Evolutionary conservation across 2,888 invertebrate genomes (phyloP), one percentile per base, ranked within the genome.

Genomic region (Hypselothyrea guttata): DNA sequence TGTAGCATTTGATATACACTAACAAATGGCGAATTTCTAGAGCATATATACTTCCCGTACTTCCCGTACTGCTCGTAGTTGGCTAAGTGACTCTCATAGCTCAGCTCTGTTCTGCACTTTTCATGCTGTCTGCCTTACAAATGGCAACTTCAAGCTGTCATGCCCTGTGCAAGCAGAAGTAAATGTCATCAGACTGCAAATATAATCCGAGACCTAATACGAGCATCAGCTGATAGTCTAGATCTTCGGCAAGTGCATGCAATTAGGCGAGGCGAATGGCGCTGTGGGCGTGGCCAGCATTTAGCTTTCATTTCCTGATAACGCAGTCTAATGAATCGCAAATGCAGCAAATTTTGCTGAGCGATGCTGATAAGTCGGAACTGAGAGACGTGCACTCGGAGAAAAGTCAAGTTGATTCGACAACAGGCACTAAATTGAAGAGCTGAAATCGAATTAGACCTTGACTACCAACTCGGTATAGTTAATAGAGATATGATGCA

Each of bases 271-370:
- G 16, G 45, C 37, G 7, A 45, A 22, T 38, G 8, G 30, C n/a
- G n/a, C n/a, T n/a, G n/a, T n/a, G n/a, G 49, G 48, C 48, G 68
- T 53, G 48, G 45, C 22, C 37, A 33, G 30, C 48, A 31, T 46
- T 51, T 49, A 41, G 55, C 35, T 41, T 40, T 18, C 12, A 27
- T 28, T 45, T 41, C 5, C 7, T 52, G 51, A 58, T 64, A 57
- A 34, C 37, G 13, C 13, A 51, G 34, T 5, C 7, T 27, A 40
- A 13, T 37, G 15, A 46, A 56, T 45, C 28, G 42, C 38, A 44
- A n/a, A 15, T 33, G 13, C 30, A 22, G 42, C 42, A 54, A 38
- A 42, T 12, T 22, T 4, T 22, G 31, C 33, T 27, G 12, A 37
- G 2, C 5, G 8, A 11, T 16, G 27, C 35, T 53, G 47, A 66